Conservation (phyloP, 2,888 invertebrate genomes). For the Drosophila algonquin region DNA sequence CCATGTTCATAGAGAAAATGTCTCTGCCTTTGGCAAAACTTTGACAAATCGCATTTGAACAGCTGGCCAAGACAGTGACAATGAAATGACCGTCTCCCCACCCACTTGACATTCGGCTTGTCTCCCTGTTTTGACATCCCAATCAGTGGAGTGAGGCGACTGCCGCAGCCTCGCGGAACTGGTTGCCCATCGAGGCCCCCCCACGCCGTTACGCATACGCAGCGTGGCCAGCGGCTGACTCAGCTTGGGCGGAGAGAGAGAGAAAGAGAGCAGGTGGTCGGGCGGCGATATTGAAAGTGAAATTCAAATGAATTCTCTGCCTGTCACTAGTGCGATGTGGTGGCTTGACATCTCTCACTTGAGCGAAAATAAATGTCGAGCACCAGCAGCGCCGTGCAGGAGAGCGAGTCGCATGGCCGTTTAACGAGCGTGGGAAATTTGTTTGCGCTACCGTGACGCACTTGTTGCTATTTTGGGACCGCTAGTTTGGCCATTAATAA, state of each 20-base stretch:
- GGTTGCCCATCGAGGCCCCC: neutral
- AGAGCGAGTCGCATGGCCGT: conserved; percentile 41
- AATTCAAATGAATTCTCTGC: conserved; percentile 51
- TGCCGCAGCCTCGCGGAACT: neutral
- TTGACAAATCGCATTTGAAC: conserved; percentile 67
- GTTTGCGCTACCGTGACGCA: conserved; percentile 62
- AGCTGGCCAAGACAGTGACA: conserved; percentile 53
- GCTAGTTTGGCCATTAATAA: conserved; percentile 47
- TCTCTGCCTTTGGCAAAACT: conserved; percentile 19
- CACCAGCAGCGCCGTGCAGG: neutral
- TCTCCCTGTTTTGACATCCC: conserved; percentile 31
- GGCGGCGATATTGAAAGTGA: conserved; percentile 40
- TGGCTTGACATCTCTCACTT: conserved; percentile 35
- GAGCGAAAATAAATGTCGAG: conserved; percentile 44
- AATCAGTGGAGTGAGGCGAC: conserved; percentile 20
- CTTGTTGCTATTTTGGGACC: conserved; percentile 61
- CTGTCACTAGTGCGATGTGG: conserved; percentile 27
- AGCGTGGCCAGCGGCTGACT: conserved; percentile 48
- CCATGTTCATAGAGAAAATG: too few relatives aligned
- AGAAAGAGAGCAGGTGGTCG: conserved; percentile 36
- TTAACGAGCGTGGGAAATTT: conserved; percentile 73
- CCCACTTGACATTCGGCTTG: conserved; percentile 61
- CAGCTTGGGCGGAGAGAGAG: conserved; percentile 26
- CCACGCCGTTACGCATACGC: conserved; percentile 62
- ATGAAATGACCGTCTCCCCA: conserved; percentile 49